Evolutionary conservation across 2,113 vertebrate species (phyloP).

Genomic region (Clupea harengus): DNA sequence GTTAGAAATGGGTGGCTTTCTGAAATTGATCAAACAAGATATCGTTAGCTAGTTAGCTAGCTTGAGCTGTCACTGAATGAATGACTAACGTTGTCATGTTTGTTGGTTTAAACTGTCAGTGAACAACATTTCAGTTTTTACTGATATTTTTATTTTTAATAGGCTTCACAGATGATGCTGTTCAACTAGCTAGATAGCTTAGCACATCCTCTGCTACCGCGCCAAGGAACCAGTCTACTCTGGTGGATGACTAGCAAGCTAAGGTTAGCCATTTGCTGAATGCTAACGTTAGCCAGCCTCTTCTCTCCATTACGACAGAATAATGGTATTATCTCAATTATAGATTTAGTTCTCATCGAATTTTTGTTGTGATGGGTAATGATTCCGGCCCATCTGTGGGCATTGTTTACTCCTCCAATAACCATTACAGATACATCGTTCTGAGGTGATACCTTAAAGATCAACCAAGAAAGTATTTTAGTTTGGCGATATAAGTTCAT

Average conservation of each 20-base stretch:
- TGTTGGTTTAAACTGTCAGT: background rate
- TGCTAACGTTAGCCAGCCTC: background rate
- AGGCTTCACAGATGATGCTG: background rate
- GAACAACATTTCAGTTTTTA: background rate
- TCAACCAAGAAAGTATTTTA: too few relatives aligned
- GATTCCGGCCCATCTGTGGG: background rate
- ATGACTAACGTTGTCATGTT: background rate
- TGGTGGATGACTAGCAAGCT: conserved; percentile 3
- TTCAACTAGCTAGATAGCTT: background rate
- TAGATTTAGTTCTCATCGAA: background rate
- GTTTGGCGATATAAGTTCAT: too few relatives aligned
- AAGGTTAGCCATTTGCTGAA: background rate
- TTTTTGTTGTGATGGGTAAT: background rate
- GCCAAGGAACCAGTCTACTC: background rate
- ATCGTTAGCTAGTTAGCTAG: background rate
- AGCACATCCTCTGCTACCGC: background rate
- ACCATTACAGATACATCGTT: background rate
- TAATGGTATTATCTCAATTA: background rate
- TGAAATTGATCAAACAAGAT: background rate
- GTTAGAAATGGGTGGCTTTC: background rate
- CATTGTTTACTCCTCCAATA: background rate
- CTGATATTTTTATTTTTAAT: background rate
- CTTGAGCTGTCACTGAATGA: background rate
- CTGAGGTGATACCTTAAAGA: too few relatives aligned
- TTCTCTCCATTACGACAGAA: background rate